phyloP scores from a whole-genome alignment of 2,888 invertebrate genomes.

The Drosophila atripex region DNA sequence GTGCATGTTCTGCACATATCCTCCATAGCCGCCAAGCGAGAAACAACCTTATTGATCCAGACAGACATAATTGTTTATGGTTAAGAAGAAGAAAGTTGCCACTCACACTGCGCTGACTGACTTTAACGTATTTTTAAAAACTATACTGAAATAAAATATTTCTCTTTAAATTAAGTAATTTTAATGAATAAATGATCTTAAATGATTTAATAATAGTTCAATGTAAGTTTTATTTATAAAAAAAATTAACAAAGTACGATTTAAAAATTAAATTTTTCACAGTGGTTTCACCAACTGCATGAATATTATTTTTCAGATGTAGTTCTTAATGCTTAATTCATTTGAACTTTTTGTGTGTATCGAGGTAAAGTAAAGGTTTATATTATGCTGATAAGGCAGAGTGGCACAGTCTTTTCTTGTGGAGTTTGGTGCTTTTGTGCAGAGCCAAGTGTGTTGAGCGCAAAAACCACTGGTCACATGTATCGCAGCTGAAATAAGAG shows the following conservation, averaged over 20 bases:
- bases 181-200: too few species aligned
- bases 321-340: too few species aligned
- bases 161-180: not conserved
- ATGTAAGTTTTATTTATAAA: too few species aligned
- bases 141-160: not conserved
- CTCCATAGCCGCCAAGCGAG: slow-evolving; percentile 1
- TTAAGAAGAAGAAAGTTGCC: slow-evolving; percentile 13
- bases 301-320: too few species aligned
- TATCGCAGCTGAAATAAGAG: slow-evolving; percentile 52
- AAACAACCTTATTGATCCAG: slow-evolving; percentile 9
- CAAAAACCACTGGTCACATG: slow-evolving; percentile 60
- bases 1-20: slow-evolving; percentile 55
- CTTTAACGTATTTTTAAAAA: not conserved
- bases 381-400: not conserved
- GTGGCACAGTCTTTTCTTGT: slow-evolving; percentile 31
- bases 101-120: slow-evolving; percentile 32
- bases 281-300: too few species aligned
- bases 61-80: slow-evolving; percentile 13
- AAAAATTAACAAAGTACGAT: too few species aligned
- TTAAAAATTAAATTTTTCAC: too few species aligned
- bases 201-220: too few species aligned
- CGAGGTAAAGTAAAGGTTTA: too few species aligned
- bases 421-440: slow-evolving; percentile 55
- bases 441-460: slow-evolving; percentile 52
- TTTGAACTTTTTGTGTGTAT: too few species aligned